Percentiles rank a stretch among this genome's conserved stretches.
These are phyloP conservation scores for Luperina testacea DNA, from an alignment of 2,888 invertebrate species.

Conservation along the genomic window DNA sequence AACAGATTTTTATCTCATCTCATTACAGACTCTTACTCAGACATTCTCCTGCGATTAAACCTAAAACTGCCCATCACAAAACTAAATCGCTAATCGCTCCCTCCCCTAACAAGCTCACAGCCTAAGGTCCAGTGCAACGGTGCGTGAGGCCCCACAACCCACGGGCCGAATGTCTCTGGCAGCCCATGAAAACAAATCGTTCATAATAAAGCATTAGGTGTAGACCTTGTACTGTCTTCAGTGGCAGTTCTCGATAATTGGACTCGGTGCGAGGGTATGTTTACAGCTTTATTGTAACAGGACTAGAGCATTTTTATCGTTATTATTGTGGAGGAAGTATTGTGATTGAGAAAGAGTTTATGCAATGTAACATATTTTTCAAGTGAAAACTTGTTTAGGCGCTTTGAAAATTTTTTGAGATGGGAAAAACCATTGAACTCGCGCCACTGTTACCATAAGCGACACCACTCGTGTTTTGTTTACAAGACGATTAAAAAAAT, in stretches of 20 bases:
- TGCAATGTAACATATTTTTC: too few relatives aligned
- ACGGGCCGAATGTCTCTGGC: slow-evolving; percentile 82
- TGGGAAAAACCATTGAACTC: too few relatives aligned
- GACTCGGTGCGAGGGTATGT: slow-evolving; percentile 21
- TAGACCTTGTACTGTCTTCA: slow-evolving; percentile 68
- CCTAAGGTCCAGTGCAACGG: slow-evolving; percentile 79
- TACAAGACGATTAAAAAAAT: too few relatives aligned
- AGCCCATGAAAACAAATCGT: slow-evolving; percentile 85
- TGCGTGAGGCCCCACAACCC: slow-evolving; percentile 83
- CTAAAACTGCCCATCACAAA: not conserved
- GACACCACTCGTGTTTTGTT: too few relatives aligned
- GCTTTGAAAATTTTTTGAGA: too few relatives aligned
- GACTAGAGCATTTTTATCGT: slow-evolving; percentile 22
- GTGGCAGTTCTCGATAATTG: slow-evolving; percentile 58
- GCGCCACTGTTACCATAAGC: too few relatives aligned
- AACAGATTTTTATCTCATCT: not conserved
- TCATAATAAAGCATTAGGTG: slow-evolving; percentile 76
- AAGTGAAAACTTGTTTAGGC: too few relatives aligned
- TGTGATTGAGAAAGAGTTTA: not conserved
- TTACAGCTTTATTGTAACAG: slow-evolving; percentile 36
- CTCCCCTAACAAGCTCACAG: slow-evolving; percentile 40
- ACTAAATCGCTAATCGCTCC: slow-evolving; percentile 68
- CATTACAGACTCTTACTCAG: too few relatives aligned
- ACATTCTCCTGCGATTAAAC: not conserved
- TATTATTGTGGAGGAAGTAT: slow-evolving; percentile 14